A percentile compares a stretch with the other conserved stretches of the same genome.
These are phyloP conservation scores for Zootoca vivipara DNA, from an alignment of 2,113 vertebrate genomes.

Conservation along the genomic window DNA sequence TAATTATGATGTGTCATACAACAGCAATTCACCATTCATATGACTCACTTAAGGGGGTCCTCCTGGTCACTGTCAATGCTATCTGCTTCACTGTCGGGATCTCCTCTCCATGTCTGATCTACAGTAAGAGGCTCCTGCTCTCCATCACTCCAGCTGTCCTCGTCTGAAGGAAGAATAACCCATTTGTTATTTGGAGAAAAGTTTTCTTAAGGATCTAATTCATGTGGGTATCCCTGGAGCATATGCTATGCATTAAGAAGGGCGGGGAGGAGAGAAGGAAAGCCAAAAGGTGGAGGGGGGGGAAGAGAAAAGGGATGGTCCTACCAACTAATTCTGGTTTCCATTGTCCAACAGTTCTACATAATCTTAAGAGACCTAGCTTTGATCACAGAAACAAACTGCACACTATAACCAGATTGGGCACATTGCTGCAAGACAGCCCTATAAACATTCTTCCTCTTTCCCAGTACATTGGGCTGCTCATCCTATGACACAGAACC, in stretches of 20 bases:
- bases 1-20: neutral
- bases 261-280: too few relatives aligned
- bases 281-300: too few relatives aligned
- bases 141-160: constrained; percentile 95
- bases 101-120: constrained; percentile 97
- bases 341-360: too few relatives aligned
- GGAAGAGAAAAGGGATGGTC: too few relatives aligned
- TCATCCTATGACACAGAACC: neutral
- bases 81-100: constrained; percentile 96
- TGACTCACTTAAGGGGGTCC: constrained; percentile 92
- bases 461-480: neutral
- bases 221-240: too few relatives aligned
- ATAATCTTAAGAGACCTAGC: neutral
- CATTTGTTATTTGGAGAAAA: neutral
- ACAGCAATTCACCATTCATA: neutral
- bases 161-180: constrained; percentile 76
- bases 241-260: too few relatives aligned
- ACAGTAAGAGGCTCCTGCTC: constrained; percentile 89
- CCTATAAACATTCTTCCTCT: neutral
- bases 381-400: neutral
- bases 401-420: neutral
- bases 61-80: constrained; percentile 97
- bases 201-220: neutral
- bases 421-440: neutral
- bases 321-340: too few relatives aligned